Conservation (phyloP, 2,888 invertebrate species). For the Phaonia tiefii region DNA sequence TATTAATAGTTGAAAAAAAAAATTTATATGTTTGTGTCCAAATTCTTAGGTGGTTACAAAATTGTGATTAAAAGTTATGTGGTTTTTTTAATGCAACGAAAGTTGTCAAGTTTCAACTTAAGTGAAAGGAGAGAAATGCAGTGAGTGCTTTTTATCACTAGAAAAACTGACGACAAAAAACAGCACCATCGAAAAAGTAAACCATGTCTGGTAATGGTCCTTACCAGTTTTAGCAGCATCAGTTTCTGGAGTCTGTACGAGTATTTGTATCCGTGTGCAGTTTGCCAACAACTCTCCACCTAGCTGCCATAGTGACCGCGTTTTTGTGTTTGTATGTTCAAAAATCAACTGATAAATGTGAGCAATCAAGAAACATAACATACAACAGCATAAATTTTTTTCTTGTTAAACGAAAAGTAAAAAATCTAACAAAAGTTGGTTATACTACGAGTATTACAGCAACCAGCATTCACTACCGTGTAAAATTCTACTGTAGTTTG, state of each 20-base stretch:
- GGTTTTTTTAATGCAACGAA: conserved; percentile 2
- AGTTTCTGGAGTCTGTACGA: neutral
- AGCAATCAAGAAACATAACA: too few relatives aligned
- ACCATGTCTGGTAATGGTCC: conserved; percentile 51
- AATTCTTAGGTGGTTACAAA: neutral
- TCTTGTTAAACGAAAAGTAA: neutral
- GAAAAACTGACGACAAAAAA: neutral
- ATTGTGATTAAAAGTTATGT: neutral
- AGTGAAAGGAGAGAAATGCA: conserved; percentile 51
- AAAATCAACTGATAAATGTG: neutral
- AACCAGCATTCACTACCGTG: conserved; percentile 20
- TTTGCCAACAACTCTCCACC: conserved; percentile 7
- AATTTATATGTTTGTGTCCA: neutral
- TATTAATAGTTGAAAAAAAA: conserved; percentile 1
- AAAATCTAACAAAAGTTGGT: conserved; percentile 23
- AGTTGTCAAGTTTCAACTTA: neutral
- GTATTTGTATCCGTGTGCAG: neutral
- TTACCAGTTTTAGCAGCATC: conserved; percentile 41
- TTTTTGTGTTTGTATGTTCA: neutral
- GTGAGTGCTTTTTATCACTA: neutral
- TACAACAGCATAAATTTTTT: too few relatives aligned
- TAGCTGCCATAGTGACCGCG: conserved; percentile 26
- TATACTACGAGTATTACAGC: too few relatives aligned
- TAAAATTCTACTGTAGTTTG: conserved; percentile 30
- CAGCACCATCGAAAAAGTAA: conserved; percentile 41